Conservation (phyloP, 2,113 vertebrate species). For the Lates calcarifer region DNA sequence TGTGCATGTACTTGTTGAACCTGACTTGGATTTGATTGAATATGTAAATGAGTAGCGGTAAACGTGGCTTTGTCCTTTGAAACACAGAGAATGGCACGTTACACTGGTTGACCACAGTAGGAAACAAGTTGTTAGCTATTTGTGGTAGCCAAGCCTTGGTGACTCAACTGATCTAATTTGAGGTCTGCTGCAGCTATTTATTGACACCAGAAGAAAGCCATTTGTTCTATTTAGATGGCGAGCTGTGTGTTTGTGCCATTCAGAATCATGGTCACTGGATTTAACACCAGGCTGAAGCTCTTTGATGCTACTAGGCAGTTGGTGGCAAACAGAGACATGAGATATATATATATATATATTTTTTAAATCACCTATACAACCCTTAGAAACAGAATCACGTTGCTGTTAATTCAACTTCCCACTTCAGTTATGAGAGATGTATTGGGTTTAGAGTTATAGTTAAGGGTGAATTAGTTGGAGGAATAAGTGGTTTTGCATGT, state of each 20-base stretch:
- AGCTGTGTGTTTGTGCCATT: slow-evolving; percentile 39
- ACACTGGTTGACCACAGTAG: slow-evolving; percentile 24
- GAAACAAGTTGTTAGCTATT: slow-evolving; percentile 53
- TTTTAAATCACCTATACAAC: not conserved
- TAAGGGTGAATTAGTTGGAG: not conserved
- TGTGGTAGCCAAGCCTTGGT: slow-evolving; percentile 28
- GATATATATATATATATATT: no score
- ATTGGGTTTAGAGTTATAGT: not conserved
- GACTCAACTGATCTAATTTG: slow-evolving; percentile 65
- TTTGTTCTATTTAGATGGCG: slow-evolving; percentile 44
- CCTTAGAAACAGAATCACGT: not conserved
- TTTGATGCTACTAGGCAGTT: not conserved
- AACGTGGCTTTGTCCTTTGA: slow-evolving; percentile 10
- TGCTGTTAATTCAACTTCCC: not conserved
- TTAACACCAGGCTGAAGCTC: not conserved
- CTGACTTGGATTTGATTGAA: not conserved
- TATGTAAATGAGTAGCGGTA: not conserved
- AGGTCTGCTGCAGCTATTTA: slow-evolving; percentile 59
- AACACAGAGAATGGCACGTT: slow-evolving; percentile 22
- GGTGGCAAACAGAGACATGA: not conserved
- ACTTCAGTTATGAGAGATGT: not conserved
- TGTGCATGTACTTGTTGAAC: not conserved
- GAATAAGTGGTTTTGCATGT: not conserved
- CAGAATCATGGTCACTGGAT: slow-evolving; percentile 4
- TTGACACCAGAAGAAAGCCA: slow-evolving; percentile 59